Evolutionary conservation across 2,113 vertebrate genomes (phyloP).

Genomic region (Indicator indicator): DNA sequence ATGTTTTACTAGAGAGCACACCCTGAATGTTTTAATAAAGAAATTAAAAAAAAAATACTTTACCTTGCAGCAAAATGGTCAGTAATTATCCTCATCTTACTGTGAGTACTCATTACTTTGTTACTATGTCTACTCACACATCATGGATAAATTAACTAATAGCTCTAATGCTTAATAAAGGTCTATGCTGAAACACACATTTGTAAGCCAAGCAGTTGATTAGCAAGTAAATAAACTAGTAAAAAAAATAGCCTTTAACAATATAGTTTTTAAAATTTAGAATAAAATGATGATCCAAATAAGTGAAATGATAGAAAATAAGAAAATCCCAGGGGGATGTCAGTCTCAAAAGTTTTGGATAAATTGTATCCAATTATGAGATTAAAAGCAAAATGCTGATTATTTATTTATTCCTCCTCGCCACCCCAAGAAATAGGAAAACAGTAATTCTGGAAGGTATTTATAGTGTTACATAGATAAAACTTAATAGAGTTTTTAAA

Average conservation of each 20-base stretch:
- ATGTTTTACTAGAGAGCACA: background rate
- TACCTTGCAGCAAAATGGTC: background rate
- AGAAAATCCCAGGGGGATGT: accelerated
- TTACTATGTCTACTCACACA: background rate
- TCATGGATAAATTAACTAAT: background rate
- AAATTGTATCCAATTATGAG: background rate
- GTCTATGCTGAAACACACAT: background rate
- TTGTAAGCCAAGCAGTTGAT: background rate
- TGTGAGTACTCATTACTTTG: background rate
- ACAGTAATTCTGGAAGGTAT: background rate
- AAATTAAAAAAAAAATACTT: background rate
- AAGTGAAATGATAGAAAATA: background rate
- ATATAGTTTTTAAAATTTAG: background rate
- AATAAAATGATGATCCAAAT: background rate
- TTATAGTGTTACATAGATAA: background rate
- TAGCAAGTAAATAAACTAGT: background rate
- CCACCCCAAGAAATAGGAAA: background rate
- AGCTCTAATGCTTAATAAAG: background rate
- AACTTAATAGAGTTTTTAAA: background rate
- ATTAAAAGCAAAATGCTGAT: background rate
- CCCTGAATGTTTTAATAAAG: background rate
- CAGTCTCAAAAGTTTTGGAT: background rate
- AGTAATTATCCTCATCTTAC: background rate
- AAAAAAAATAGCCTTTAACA: background rate
- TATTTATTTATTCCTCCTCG: background rate